Evolutionary conservation across 2,113 vertebrate species (phyloP).

Genomic region (Spea multiplicata): DNA sequence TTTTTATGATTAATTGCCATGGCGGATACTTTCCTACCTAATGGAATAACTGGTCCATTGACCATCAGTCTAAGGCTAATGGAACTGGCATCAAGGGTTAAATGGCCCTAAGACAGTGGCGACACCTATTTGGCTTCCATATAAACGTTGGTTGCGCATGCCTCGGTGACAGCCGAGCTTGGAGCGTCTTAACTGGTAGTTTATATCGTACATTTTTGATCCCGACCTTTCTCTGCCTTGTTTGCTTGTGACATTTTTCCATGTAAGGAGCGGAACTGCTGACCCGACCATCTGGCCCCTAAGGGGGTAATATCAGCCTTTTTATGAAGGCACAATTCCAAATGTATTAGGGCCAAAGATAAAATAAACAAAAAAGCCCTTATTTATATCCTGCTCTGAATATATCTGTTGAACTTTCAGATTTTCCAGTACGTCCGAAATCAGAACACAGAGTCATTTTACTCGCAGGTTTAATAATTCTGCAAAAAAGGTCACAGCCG

Average conservation of each 20-base stretch:
- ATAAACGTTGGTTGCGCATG: neutral
- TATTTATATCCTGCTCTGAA: neutral
- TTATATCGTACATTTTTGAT: conserved; percentile 38
- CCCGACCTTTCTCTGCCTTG: conserved; percentile 31
- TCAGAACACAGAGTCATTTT: too few relatives aligned
- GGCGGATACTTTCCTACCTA: too few relatives aligned
- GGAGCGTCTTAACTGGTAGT: conserved; percentile 31
- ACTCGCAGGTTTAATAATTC: too few relatives aligned
- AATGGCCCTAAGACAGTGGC: too few relatives aligned
- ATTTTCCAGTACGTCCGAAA: neutral
- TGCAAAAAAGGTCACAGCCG: too few relatives aligned
- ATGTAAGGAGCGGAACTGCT: conserved; percentile 29
- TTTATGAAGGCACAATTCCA: neutral
- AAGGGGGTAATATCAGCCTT: neutral
- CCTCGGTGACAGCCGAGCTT: conserved; percentile 21
- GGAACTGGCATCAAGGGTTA: too few relatives aligned
- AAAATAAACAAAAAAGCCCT: conserved; percentile 23
- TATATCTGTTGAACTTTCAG: neutral
- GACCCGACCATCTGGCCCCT: conserved; percentile 14
- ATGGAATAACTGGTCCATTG: too few relatives aligned
- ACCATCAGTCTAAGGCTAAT: too few relatives aligned
- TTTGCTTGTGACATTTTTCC: conserved; percentile 30
- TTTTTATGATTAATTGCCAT: too few relatives aligned
- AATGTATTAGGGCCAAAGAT: conserved; percentile 20
- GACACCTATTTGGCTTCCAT: conserved; percentile 3